A percentile compares a stretch with the other conserved stretches of the same genome.
phyloP scores from a whole-genome alignment of 2,888 invertebrate genomes.

The Drosophila picticornis region DNA sequence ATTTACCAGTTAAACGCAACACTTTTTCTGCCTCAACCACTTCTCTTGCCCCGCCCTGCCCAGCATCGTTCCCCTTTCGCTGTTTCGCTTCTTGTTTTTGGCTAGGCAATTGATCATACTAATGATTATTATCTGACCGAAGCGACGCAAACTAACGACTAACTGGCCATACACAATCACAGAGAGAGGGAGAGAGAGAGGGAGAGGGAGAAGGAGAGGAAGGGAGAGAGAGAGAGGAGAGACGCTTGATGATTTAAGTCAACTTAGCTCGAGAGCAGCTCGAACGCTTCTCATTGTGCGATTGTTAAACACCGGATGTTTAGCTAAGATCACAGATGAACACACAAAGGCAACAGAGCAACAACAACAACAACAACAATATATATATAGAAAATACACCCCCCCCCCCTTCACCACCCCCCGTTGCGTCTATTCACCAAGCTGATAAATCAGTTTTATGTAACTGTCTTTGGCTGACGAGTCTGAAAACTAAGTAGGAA shows the following conservation, averaged over 20 bases:
- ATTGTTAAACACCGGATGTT: conserved; percentile 77
- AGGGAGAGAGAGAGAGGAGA: neutral
- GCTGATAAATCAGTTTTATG: neutral
- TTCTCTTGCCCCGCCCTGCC: neutral
- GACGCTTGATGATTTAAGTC: conserved; percentile 72
- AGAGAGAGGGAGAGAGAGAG: neutral
- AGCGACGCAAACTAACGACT: conserved; percentile 44
- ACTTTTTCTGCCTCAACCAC: conserved; percentile 60
- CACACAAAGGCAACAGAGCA: conserved; percentile 28
- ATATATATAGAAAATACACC: neutral
- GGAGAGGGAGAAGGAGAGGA: neutral
- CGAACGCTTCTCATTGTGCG: conserved; percentile 63
- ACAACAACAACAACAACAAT: too few species aligned
- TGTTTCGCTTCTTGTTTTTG: conserved; percentile 12
- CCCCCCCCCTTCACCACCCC: too few species aligned
- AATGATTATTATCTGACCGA: conserved; percentile 73
- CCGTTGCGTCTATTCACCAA: neutral
- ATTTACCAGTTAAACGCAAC: conserved; percentile 79
- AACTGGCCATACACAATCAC: conserved; percentile 17
- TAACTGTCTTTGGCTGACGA: neutral
- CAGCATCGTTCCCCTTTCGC: neutral
- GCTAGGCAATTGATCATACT: conserved; percentile 73
- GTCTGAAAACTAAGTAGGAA: neutral
- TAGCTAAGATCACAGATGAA: conserved; percentile 56
- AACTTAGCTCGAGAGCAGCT: conserved; percentile 57